Conservation (phyloP, 2,113 vertebrate species). For the Jaculus jaculus region DNA sequence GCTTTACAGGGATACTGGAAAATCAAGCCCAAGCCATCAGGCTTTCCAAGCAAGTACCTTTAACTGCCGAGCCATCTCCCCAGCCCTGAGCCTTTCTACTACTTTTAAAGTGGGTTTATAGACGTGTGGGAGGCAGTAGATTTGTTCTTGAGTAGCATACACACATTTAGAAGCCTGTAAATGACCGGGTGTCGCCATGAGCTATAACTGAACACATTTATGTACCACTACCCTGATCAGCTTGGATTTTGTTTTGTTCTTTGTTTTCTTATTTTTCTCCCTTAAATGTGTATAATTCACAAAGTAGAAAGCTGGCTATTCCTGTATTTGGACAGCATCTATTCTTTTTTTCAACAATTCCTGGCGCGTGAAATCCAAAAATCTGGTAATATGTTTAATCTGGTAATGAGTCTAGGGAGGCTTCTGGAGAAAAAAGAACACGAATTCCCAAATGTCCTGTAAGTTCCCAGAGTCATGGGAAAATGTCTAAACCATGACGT, state of each 20-base stretch:
- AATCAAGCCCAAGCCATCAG: too few relatives aligned
- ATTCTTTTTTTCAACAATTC: not conserved
- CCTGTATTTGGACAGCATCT: not conserved
- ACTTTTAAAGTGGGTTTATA: not conserved
- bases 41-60: too few relatives aligned
- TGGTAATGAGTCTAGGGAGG: too few relatives aligned
- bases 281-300: constrained; percentile 8
- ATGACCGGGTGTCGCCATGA: not conserved
- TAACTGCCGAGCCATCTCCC: too few relatives aligned
- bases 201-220: too few relatives aligned
- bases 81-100: too few relatives aligned
- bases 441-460: constrained; percentile 22
- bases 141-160: not conserved
- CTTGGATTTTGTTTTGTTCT: not conserved
- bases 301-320: not conserved
- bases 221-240: not conserved
- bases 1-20: too few relatives aligned
- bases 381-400: not conserved
- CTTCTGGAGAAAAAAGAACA: not conserved
- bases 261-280: not conserved
- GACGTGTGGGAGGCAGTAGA: not conserved
- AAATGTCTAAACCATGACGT: constrained; percentile 33
- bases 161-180: not conserved
- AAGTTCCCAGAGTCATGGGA: constrained; percentile 57
- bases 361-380: constrained; percentile 11